Percentiles rank a stretch among this genome's conserved stretches.
These are phyloP conservation scores for Heliconius cydno DNA, from an alignment of 2,888 invertebrate species.

Conservation along the genomic window DNA sequence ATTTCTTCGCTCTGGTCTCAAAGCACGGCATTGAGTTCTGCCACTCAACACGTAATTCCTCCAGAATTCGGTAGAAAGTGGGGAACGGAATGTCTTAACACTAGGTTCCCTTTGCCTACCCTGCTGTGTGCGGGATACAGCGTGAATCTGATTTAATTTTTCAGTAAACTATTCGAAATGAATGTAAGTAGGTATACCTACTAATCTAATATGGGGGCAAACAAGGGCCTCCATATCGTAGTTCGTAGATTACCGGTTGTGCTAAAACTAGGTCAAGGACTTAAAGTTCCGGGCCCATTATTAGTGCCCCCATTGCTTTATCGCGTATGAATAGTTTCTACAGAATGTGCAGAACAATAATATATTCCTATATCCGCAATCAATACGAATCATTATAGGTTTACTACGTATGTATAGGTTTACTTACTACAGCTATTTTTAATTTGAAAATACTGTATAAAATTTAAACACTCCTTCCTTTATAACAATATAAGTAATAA, in stretches of 20 bases:
- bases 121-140: too few species aligned
- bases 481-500: background rate
- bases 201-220: background rate
- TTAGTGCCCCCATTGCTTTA: slow-evolving; percentile 23
- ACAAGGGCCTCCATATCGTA: slow-evolving; percentile 17
- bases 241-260: slow-evolving; percentile 15
- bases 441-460: background rate
- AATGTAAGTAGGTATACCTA: background rate
- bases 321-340: slow-evolving; percentile 22
- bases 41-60: too few species aligned
- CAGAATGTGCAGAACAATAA: slow-evolving; percentile 18
- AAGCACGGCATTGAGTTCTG: too few species aligned
- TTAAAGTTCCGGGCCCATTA: slow-evolving; percentile 20
- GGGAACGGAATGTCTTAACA: too few species aligned
- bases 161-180: background rate
- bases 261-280: slow-evolving; percentile 17
- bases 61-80: too few species aligned
- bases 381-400: background rate
- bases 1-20: too few species aligned
- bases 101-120: too few species aligned
- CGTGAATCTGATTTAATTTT: background rate
- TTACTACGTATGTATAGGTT: background rate
- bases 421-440: background rate
- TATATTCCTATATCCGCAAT: slow-evolving; percentile 2
- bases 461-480: background rate